These are phyloP conservation scores for Drosophila fuyamai DNA, from an alignment of 1,140 invertebrate species.

Conservation along the genomic window DNA sequence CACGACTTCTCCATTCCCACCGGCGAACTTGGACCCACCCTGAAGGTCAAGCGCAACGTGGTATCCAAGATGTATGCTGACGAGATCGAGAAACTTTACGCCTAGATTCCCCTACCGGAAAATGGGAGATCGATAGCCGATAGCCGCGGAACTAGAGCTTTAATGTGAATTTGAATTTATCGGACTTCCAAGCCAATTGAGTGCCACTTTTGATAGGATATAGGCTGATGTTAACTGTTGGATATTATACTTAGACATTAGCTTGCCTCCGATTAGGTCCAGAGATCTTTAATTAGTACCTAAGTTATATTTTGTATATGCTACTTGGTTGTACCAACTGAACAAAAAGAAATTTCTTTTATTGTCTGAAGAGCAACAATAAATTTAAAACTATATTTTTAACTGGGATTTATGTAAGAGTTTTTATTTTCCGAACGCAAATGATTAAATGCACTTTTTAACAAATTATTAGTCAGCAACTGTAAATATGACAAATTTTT, in stretches of 20 bases:
- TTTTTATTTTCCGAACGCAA: not conserved
- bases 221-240: slow-evolving; percentile 55
- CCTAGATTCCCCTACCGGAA: slow-evolving; percentile 23
- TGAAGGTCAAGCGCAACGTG: slow-evolving; percentile 92
- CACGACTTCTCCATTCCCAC: slow-evolving; percentile 94
- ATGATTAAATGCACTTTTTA: too few relatives aligned
- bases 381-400: slow-evolving; percentile 48
- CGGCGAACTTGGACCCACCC: slow-evolving; percentile 95
- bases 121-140: slow-evolving; percentile 6
- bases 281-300: slow-evolving; percentile 44
- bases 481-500: too few relatives aligned
- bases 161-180: slow-evolving; percentile 77
- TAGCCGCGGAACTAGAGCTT: slow-evolving; percentile 62
- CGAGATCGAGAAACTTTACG: slow-evolving; percentile 88
- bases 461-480: too few relatives aligned
- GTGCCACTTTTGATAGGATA: slow-evolving; percentile 56
- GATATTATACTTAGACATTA: slow-evolving; percentile 41
- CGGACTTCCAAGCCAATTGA: slow-evolving; percentile 69
- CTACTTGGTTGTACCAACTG: slow-evolving; percentile 69
- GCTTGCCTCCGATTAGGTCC: slow-evolving; percentile 29
- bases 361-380: slow-evolving; percentile 70
- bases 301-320: slow-evolving; percentile 58
- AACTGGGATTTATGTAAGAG: not conserved
- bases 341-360: slow-evolving; percentile 51
- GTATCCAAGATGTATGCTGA: slow-evolving; percentile 89